These are phyloP conservation scores for Drosophila tripunctata DNA, from an alignment of 2,888 invertebrate genomes.

Conservation along the genomic window DNA sequence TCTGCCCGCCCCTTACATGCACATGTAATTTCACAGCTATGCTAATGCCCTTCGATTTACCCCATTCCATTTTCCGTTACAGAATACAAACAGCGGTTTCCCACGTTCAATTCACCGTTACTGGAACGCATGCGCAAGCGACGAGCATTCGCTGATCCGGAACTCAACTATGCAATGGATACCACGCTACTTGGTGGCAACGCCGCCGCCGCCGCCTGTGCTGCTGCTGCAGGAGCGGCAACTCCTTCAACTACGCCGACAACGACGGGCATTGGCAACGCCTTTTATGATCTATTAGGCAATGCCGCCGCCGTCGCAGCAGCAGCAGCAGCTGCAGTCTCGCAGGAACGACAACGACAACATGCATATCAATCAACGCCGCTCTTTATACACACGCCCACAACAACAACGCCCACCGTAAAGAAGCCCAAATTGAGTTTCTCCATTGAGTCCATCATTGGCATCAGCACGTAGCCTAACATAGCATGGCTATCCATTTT, in stretches of 20 bases:
- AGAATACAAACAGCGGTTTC: slow-evolving; percentile 82
- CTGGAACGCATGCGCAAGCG: slow-evolving; percentile 85
- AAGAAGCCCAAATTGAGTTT: slow-evolving; percentile 81
- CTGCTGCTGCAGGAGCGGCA: slow-evolving; percentile 31
- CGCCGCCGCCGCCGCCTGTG: slow-evolving; percentile 33
- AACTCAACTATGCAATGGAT: slow-evolving; percentile 83
- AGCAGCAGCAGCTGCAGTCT: slow-evolving; percentile 22
- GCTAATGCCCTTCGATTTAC: slow-evolving; percentile 31
- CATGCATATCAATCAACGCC: slow-evolving; percentile 52
- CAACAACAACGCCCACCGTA: slow-evolving; percentile 26
- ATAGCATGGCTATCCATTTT: not conserved
- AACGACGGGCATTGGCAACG: slow-evolving; percentile 30
- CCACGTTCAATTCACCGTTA: slow-evolving; percentile 81
- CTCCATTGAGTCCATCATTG: slow-evolving; percentile 90
- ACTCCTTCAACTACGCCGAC: slow-evolving; percentile 43
- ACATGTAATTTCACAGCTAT: slow-evolving; percentile 33
- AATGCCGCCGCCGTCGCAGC: slow-evolving; percentile 41
- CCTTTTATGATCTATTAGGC: slow-evolving; percentile 44
- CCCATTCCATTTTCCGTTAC: slow-evolving; percentile 4
- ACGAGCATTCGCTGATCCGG: slow-evolving; percentile 85
- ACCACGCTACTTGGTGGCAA: slow-evolving; percentile 63
- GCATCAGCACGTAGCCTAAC: slow-evolving; percentile 84
- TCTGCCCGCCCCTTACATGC: not conserved
- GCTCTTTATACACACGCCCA: slow-evolving; percentile 36
- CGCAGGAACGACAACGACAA: slow-evolving; percentile 28